Conservation (phyloP, 2,888 invertebrate genomes). For the Drosophila prolongata region DNA sequence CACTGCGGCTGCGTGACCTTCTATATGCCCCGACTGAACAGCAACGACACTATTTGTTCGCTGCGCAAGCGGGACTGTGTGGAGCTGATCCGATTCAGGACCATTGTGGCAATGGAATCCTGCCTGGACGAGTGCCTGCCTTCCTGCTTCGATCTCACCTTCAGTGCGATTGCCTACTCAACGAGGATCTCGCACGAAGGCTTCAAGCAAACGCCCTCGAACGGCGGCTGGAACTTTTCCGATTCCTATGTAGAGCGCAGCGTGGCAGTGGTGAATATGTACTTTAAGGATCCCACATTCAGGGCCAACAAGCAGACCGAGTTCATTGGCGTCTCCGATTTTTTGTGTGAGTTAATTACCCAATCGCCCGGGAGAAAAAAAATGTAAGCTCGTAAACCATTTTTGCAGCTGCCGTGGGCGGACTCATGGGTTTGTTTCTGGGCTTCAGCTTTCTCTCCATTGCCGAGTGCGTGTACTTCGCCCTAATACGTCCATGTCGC, state of each 20-base stretch:
- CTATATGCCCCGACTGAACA: slow-evolving; percentile 86
- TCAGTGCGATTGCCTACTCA: slow-evolving; percentile 86
- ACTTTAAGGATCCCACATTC: slow-evolving; percentile 89
- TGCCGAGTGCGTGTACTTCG: slow-evolving; percentile 90
- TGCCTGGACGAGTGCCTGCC: slow-evolving; percentile 87
- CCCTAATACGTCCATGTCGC: slow-evolving; percentile 87
- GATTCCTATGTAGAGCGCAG: slow-evolving; percentile 84
- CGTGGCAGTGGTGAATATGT: slow-evolving; percentile 90
- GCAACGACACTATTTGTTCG: slow-evolving; percentile 89
- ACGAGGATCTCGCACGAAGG: slow-evolving; percentile 85
- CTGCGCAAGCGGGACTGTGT: slow-evolving; percentile 88
- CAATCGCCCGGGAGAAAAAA: too few relatives aligned
- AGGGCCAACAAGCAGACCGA: slow-evolving; percentile 90
- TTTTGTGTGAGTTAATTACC: slow-evolving; percentile 88
- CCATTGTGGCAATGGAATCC: slow-evolving; percentile 53
- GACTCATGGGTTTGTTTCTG: slow-evolving; percentile 91
- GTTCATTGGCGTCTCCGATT: slow-evolving; percentile 92
- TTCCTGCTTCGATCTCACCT: slow-evolving; percentile 89
- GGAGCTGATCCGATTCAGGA: slow-evolving; percentile 62
- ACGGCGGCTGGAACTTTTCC: slow-evolving; percentile 51
- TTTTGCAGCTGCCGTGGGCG: slow-evolving; percentile 91
- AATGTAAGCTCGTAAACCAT: background rate
- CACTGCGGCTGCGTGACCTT: slow-evolving; percentile 80
- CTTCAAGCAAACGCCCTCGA: slow-evolving; percentile 57
- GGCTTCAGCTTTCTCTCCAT: slow-evolving; percentile 93